A percentile compares a stretch with the other conserved stretches of the same genome.
phyloP scores from a whole-genome alignment of 2,113 vertebrate species.

The Platysternon megacephalum region DNA sequence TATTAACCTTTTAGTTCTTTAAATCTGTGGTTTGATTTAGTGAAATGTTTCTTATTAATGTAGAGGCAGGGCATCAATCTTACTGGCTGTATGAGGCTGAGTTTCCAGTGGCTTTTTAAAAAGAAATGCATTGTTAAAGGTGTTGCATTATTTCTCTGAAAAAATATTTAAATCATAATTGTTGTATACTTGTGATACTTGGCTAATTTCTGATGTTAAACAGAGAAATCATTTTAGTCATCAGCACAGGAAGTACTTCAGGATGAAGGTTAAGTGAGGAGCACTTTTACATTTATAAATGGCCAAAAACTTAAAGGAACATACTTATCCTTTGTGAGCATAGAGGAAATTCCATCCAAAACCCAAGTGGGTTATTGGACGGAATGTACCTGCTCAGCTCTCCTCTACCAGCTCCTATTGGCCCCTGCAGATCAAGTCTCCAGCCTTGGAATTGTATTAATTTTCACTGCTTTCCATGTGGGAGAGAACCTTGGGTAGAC shows the following conservation, averaged over 20 bases:
- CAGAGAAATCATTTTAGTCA: slow-evolving; percentile 30
- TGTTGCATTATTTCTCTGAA: slow-evolving; percentile 77
- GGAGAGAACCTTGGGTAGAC: not conserved
- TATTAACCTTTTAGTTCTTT: slow-evolving; percentile 25
- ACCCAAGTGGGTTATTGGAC: accelerated
- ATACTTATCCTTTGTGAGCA: not conserved
- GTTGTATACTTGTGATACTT: not conserved
- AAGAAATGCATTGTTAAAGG: slow-evolving; percentile 74
- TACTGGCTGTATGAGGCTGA: slow-evolving; percentile 34
- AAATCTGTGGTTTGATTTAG: slow-evolving; percentile 8
- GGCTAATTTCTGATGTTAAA: slow-evolving; percentile 25
- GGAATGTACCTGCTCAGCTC: not conserved
- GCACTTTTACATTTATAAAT: not conserved
- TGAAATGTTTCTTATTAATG: slow-evolving; percentile 58
- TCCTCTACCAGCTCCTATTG: not conserved
- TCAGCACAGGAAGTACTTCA: not conserved
- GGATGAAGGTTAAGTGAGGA: not conserved
- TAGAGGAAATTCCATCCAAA: not conserved
- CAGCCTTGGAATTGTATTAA: not conserved
- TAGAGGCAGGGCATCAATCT: slow-evolving; percentile 49
- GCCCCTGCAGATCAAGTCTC: not conserved
- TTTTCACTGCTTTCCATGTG: not conserved
- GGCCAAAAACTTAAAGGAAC: not conserved
- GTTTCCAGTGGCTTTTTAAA: slow-evolving; percentile 59
- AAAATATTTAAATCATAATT: slow-evolving; percentile 74